Base-by-base conservation (phyloP, 2,113 vertebrate species). In the Sturnus vulgaris region DNA sequence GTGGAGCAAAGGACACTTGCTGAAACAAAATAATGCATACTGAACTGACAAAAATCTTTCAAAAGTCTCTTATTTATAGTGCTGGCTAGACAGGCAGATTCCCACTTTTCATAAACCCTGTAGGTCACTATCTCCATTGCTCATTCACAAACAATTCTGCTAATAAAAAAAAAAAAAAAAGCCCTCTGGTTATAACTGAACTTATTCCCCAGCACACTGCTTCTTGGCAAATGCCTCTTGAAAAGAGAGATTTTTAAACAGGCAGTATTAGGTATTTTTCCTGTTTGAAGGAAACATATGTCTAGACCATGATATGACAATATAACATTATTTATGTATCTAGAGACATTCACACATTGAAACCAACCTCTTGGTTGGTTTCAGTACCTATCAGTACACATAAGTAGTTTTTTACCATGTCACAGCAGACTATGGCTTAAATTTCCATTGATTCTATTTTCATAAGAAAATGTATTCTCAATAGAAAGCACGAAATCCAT, bases 61-160 rank as follows among this genome's bases (percentile, higher is more conserved):
- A 88, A 81, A 93, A 83, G 60, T 50, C 55, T 79, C 52, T 86
- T 50, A 75, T 66, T 96, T 93, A 86, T 88, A 96, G 80, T n/a
- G 24, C 82, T 93, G 93, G 79, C 82, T 52, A 96, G 87, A 95
- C 86, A 93, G 79, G 44, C 71, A 78, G 77, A 97, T 94, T 95
- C 95, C 68, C 91, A 79, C 59, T 95, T 93, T 69, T 78, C 20
- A 5, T 59, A 89, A 91, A 93, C 53, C 64, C 60, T 49, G 37
- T 53, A 81, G 75, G 86, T 91, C 79, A 87, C 56, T 81, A 56
- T 84, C 90, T 95, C 91, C 86, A 92, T 92, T 92, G 94, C 86
- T 86, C 78, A 95, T 92, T 96, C 88, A 91, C 53, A 84, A 95
- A 91, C 92, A 93, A 91, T 93, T 75, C 92, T 82, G 42, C n/a